Evolutionary conservation across 2,113 vertebrate genomes (phyloP).

Genomic region (Xiphophorus couchianus): DNA sequence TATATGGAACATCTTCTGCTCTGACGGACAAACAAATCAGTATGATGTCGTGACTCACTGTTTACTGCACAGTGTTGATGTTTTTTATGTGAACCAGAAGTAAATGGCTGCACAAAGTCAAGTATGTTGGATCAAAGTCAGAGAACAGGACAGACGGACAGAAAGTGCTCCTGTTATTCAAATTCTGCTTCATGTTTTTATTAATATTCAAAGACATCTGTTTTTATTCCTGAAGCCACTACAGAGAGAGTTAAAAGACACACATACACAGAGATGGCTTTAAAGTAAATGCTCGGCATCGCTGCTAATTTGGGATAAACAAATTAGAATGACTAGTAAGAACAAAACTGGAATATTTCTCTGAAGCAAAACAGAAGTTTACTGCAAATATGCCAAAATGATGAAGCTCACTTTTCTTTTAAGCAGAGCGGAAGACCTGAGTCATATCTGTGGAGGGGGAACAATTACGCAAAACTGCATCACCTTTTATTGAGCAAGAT

Average conservation of each 20-base stretch:
- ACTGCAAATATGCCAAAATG: neutral
- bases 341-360: neutral
- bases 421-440: neutral
- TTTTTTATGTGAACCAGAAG: conserved; percentile 15
- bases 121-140: conserved; percentile 27
- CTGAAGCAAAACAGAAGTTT: neutral
- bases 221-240: neutral
- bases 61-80: conserved; percentile 31
- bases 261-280: neutral
- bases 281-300: neutral
- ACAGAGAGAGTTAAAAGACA: neutral
- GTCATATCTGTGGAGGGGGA: conserved; percentile 8
- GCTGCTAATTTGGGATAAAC: neutral
- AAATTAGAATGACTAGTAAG: neutral
- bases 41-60: conserved; percentile 15
- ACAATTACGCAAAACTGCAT: conserved; percentile 3
- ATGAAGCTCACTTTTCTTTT: neutral
- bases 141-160: neutral
- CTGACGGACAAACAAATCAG: neutral
- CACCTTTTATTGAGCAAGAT: neutral
- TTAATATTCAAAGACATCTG: neutral
- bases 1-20: neutral
- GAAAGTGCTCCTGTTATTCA: conserved; percentile 11
- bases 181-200: neutral
- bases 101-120: conserved; percentile 36